Percentiles rank a stretch among this genome's conserved stretches.
phyloP scores from a whole-genome alignment of 2,888 invertebrate genomes.

The Hybos culiciformis region DNA sequence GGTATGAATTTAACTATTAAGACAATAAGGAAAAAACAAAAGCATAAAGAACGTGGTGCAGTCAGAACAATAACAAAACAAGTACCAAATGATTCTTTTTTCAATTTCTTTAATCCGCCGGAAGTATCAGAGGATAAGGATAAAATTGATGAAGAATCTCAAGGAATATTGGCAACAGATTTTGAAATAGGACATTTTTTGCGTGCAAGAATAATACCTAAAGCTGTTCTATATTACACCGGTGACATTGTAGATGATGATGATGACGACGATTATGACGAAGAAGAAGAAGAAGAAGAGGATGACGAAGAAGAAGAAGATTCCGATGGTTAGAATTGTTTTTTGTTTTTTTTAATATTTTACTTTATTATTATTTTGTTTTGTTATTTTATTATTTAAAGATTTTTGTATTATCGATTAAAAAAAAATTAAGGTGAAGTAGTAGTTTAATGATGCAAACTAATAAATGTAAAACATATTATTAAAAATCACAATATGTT shows the following conservation, averaged over 20 bases:
- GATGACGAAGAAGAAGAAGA: constrained; percentile 48
- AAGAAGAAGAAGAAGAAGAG: constrained; percentile 39
- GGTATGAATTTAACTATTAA: constrained; percentile 95
- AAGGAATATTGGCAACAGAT: constrained; percentile 71
- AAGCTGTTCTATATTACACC: constrained; percentile 92
- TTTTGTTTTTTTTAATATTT: too few species aligned
- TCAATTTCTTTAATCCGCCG: constrained; percentile 97
- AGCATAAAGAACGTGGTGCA: constrained; percentile 90
- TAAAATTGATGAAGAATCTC: constrained; percentile 75
- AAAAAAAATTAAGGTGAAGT: too few species aligned
- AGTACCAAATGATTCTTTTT: constrained; percentile 95
- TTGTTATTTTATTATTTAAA: too few species aligned
- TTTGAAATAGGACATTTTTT: constrained; percentile 98
- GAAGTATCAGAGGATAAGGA: constrained; percentile 67
- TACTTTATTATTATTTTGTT: too few species aligned
- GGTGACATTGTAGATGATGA: constrained; percentile 77
- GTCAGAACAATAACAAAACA: constrained; percentile 90
- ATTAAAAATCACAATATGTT: too few species aligned
- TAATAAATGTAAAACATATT: too few species aligned
- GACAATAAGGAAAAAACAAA: constrained; percentile 94
- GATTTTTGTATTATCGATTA: too few species aligned
- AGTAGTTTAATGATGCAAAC: too few species aligned
- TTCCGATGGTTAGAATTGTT: constrained; percentile 19
- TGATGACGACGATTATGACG: constrained; percentile 51
- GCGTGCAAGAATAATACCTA: constrained; percentile 91